Evolutionary conservation across 1,140 invertebrate species (phyloP), one percentile per base, ranked within the genome.

Genomic region (Araneus ventricosus): DNA sequence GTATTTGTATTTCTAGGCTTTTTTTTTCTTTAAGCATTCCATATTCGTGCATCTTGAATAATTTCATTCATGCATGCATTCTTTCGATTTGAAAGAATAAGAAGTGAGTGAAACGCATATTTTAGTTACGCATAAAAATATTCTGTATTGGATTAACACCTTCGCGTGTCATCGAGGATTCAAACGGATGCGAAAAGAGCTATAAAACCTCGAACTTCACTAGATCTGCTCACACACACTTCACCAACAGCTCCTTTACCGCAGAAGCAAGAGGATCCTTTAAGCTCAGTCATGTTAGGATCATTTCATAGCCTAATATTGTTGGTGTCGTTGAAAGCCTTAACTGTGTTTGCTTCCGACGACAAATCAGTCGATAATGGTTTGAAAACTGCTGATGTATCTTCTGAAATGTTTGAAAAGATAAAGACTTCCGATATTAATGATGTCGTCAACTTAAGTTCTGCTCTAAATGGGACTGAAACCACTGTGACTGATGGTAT

Each of bases 101-200:
- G 27, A 27, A 27, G 8, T 30, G 63, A 67, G 17, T n/a, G 4
- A 41, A 39, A 45, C 0, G 37, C 79, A 82, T 82, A 82, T 24
- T 82, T 82, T 41, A n/a, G 79, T 37, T 41, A 41, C 79, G 34
- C 79, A 39, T 41, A 39, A 80, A 45, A 22, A n/a, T 5, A 14
- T 39, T 1, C 41, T 85, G 84, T 57, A 85, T 85, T 59, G 5
- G 1, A 85, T 85, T 85, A 85, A 85, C 84, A 85, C 84, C 22
- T 85, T 85, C 59, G 10, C 24, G 22, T 22, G 39, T 80, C 34
- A 80, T 39, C 39, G 34, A 80, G 20, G 37, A 80, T 41, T 80
- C 75, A 80, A 20, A 80, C 75, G 75, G 75, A 41, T 41, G 75
- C 24, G 14, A 80, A 80, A 39, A 17, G 75, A 24, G 34, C 75